A percentile compares a stretch with the other conserved stretches of the same genome.
Conservation (phyloP, 2,797 vertebrate genomes). For the Pristis pectinata region DNA sequence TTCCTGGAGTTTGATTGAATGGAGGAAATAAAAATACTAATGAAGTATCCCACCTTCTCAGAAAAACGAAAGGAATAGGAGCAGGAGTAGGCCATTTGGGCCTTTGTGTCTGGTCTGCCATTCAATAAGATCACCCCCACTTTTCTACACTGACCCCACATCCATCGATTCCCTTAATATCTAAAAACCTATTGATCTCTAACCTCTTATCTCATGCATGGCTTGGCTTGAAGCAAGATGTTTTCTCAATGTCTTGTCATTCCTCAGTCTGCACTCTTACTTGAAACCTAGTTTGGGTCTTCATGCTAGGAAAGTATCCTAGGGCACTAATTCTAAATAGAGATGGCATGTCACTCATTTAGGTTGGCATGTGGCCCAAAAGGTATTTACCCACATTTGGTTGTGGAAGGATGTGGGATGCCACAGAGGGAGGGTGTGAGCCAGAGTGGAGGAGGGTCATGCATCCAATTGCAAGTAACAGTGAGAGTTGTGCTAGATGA, state of each 20-base stretch:
- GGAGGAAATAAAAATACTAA: background rate
- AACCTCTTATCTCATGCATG: background rate
- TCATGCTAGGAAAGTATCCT: background rate
- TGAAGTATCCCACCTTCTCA: background rate
- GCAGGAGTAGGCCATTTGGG: too few relatives aligned
- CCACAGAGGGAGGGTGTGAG: background rate
- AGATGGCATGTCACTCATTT: background rate
- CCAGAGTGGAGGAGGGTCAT: background rate
- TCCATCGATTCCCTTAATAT: too few relatives aligned
- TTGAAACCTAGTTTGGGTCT: background rate
- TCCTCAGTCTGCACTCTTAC: background rate
- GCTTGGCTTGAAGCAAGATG: background rate
- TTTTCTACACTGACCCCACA: too few relatives aligned
- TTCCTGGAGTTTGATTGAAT: background rate
- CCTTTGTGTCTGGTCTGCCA: too few relatives aligned
- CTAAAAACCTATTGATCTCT: too few relatives aligned
- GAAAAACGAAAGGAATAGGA: too few relatives aligned
- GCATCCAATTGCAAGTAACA: background rate
- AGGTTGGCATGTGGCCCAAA: background rate
- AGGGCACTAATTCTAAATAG: background rate
- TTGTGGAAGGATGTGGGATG: background rate
- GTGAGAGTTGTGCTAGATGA: background rate
- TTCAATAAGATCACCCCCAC: too few relatives aligned
- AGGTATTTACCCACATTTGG: background rate
- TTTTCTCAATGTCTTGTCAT: background rate